Conservation (phyloP, 2,888 invertebrate genomes). For the Ornithoptera priamus region DNA sequence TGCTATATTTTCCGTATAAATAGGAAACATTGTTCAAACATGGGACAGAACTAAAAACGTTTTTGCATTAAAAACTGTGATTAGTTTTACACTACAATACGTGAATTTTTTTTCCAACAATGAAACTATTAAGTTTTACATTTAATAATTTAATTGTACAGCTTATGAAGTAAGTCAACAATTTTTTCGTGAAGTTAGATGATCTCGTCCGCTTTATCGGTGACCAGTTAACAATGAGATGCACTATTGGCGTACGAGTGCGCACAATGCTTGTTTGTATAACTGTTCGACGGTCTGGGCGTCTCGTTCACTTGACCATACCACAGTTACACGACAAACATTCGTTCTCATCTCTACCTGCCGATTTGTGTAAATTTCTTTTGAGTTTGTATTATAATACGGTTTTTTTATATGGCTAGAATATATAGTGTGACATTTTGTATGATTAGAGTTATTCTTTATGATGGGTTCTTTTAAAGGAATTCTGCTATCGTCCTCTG, state of each 20-base stretch:
- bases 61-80: no score
- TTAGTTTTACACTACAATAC: no score
- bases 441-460: not conserved
- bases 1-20: no score
- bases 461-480: no score
- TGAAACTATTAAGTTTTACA: no score
- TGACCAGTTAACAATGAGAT: constrained; percentile 63
- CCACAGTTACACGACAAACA: constrained; percentile 74
- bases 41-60: no score
- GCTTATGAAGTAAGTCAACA: no score
- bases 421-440: not conserved
- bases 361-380: constrained; percentile 74
- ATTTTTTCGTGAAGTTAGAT: no score
- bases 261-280: constrained; percentile 69
- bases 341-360: constrained; percentile 39
- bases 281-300: constrained; percentile 60
- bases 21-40: no score
- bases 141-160: no score
- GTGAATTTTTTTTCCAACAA: no score
- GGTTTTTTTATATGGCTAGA: constrained; percentile 33
- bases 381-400: constrained; percentile 55
- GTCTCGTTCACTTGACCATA: constrained; percentile 69
- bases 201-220: not conserved
- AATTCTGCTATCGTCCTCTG: no score
- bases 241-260: constrained; percentile 70